Evolutionary conservation across 2,797 vertebrate species (phyloP), one percentile per base, ranked within the genome.

Genomic region (Otolemur crassicaudatus): DNA sequence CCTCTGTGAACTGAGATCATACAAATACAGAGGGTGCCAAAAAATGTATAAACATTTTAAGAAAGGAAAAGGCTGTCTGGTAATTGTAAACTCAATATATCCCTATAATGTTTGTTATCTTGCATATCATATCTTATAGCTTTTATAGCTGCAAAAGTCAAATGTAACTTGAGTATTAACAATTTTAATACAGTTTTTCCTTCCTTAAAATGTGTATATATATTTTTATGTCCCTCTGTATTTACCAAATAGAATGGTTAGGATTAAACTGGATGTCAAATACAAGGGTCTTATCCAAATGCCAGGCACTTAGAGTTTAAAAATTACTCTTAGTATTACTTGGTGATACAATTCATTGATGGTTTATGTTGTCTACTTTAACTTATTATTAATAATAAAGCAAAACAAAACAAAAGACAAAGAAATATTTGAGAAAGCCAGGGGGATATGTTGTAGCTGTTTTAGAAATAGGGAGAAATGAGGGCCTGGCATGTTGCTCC

Each of bases 401-500:
- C 17, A 90, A 84, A 92, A 10, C 3, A 37, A 94, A 86, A 61
- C n/a, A 81, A 90, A 77, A 85, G 88, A 89, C 46, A 87, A 70
- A 90, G 16, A n/a, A 53, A 60, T 70, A 70, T 82, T 37, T 79
- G 23, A 80, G 23, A 25, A 79, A 72, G 1, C 5, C 60, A 19
- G 7, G 43, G 85, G 56, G 25, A 67, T 37, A 31, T 43, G 60
- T 14, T 56, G 16, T 89, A 58, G 6, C 16, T 73, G 23, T 67
- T 58, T 93, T 6, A 63, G 77, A 85, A 93, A 61, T 10, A 63
- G 11, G 77, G 53, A 92, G 34, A 94, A 77, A 46, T 83, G 49
- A 94, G 22, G 19, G 34, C 43, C 22, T 40, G 23, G 5, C 1
- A 70, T 19, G 10, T n/a, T 27, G 37, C 37, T 53, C 8, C 75